Percentiles rank a stretch among this genome's conserved stretches.
Conservation (phyloP, 2,888 invertebrate species). For the Therioaphis trifolii region DNA sequence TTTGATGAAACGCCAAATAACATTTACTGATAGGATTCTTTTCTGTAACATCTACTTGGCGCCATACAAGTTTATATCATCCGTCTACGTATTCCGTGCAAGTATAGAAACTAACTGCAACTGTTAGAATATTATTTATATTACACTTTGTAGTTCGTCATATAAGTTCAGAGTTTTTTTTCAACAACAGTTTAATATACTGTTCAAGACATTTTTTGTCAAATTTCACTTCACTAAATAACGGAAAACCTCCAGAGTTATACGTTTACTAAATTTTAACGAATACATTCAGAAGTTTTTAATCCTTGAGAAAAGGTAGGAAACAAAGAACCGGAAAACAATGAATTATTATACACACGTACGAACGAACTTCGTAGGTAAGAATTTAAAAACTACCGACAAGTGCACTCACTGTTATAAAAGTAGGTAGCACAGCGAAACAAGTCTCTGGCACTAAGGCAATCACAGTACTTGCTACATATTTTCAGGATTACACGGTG, state of each 20-base stretch:
- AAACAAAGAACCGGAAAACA: constrained; percentile 38
- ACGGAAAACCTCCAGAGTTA: neutral
- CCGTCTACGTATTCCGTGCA: no score
- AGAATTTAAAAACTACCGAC: constrained; percentile 34
- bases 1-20: constrained; percentile 47
- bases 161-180: neutral
- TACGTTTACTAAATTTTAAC: constrained; percentile 2
- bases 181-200: neutral
- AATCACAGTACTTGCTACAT: neutral
- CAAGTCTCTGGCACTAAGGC: neutral
- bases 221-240: neutral
- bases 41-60: neutral
- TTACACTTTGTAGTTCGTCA: neutral
- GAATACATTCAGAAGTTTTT: constrained; percentile 30
- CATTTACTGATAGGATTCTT: constrained; percentile 20
- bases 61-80: constrained; percentile 34
- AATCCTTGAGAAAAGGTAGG: neutral
- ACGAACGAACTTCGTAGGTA: constrained; percentile 9
- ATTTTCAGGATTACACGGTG: neutral
- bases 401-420: constrained; percentile 23
- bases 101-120: no score
- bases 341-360: constrained; percentile 24
- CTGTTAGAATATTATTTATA: no score
- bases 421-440: neutral
- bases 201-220: neutral